Conservation (phyloP, 2,888 invertebrate species). For the Melinaea menophilus region DNA sequence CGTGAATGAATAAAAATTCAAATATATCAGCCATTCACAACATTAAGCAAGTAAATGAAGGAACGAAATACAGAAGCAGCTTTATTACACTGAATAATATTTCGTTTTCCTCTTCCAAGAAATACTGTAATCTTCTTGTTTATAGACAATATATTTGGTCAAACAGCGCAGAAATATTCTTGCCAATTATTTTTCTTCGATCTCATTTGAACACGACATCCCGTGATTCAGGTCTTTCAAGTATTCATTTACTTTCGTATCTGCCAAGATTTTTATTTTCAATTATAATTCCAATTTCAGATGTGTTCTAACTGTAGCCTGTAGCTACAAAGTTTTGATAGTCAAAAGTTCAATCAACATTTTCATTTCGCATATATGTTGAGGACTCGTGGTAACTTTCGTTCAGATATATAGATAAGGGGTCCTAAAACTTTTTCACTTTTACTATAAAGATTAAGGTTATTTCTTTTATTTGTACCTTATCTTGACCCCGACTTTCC, state of each 20-base stretch:
- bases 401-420: slow-evolving; percentile 3
- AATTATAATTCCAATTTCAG: no score
- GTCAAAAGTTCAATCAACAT: no score
- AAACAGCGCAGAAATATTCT: slow-evolving; percentile 6
- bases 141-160: slow-evolving; percentile 6
- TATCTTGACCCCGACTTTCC: slow-evolving; percentile 22
- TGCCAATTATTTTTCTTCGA: slow-evolving; percentile 12
- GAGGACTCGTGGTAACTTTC: slow-evolving; percentile 1
- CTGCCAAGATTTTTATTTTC: neutral
- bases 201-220: slow-evolving; percentile 1
- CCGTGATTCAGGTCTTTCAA: neutral
- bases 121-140: slow-evolving; percentile 15
- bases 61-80: slow-evolving; percentile 3
- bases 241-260: neutral
- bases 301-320: no score
- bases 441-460: slow-evolving; percentile 19
- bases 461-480: slow-evolving; percentile 24
- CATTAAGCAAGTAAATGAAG: slow-evolving; percentile 4
- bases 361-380: neutral
- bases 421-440: slow-evolving; percentile 18
- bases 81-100: slow-evolving; percentile 8
- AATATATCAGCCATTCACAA: slow-evolving; percentile 4
- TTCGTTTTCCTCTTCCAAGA: slow-evolving; percentile 10
- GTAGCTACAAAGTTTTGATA: no score
- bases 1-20: slow-evolving; percentile 7